Evolutionary conservation across 2,113 vertebrate species (phyloP), one percentile per base, ranked within the genome.

Genomic region (Tapirus terrestris): DNA sequence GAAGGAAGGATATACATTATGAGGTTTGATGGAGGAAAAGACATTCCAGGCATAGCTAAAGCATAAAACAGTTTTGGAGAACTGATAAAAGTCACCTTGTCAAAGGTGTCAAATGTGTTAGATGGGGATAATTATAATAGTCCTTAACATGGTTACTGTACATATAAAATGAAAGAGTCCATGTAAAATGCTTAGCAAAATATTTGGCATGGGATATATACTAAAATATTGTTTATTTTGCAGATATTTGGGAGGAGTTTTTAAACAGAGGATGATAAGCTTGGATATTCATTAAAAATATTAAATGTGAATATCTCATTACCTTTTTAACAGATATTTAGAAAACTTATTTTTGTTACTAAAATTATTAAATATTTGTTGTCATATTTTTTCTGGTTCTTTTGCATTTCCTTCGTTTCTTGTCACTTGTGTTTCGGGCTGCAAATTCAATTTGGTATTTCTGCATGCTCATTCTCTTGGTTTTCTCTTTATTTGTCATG

Each of bases 171-270:
- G 5, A 90, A 39, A 93, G 56, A 82, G 65, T 82, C 18, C 14
- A 14, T 65, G 6, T 88, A 39, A 33, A 75, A 68, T 86, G 13
- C 39, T 68, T 96, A 67, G 5, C n/a, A 61, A 86, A 94, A 91
- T 75, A 75, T 61, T 75, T 86, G 48, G 4, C 33, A 61, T 68
- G 3, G 25, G 23, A 31, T 9, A 31, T 82, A 61, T 33, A 48
- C 31, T 65, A 87, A 82, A 93, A 91, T 95, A 77, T 70, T 75
- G 25, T 53, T 93, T 81, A 56, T 63, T 96, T 83, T 84, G 27
- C 11, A 75, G 12, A 65, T 67, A 89, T 88, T 97, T 92, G 2
- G 27, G 25, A 58, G 6, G 21, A 61, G 23, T 86, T 86, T 81
- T 73, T 65, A 87, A 82, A 61, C 45, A n/a, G 9, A 39, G 3